Base-by-base conservation (phyloP, 2,888 invertebrate genomes). In the Antheraea assamensis region DNA sequence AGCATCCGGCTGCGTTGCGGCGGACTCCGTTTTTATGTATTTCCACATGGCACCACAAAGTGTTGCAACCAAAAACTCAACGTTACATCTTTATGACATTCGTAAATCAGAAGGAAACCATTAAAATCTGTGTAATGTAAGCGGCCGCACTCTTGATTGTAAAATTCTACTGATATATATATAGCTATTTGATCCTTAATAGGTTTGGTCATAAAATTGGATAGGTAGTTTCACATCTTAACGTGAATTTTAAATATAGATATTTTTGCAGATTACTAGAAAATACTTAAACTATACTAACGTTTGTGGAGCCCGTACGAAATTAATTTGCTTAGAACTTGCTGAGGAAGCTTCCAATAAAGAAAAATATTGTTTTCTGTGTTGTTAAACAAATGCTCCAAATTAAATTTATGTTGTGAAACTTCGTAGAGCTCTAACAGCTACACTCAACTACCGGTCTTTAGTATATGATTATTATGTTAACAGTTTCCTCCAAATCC, bases 141-240 rank as follows among this genome's bases (percentile, higher is more conserved):
- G 80, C 78, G 81, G 78, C 74, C 75, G 77, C 78, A 68, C 68
- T 78, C 75, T 79, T 79, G 80, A 80, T 81, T 81, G 81, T 80
- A 78, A 82, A 81, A 80, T 78, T 79, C 78, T 80, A 78, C 80
- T 80, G 78, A 68, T 68, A 68, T 82, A 79, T 82, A 79, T 81
- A 80, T 79, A 79, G 79, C 80, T 79, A 83, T 82, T 82, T 82
- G 81, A 83, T 85, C 83, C 83, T 83, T 85, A 85, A 85, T 84
- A 83, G 83, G 68, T 68, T 35, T 24, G 68, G 24, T 68, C 68
- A 35, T 68, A 68, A 68, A 68, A 35, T 35, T 35, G 3, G 35
- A 35, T 21, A 35, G 35, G 35, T 35, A 19, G 68, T 31, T 68
- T 35, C 68, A 68, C 2, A 68, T 35, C 68, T 1, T 10, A 68